Evolutionary conservation across 2,797 vertebrate genomes (phyloP), one percentile per base, ranked within the genome.

Genomic region (Heliangelus exortis): DNA sequence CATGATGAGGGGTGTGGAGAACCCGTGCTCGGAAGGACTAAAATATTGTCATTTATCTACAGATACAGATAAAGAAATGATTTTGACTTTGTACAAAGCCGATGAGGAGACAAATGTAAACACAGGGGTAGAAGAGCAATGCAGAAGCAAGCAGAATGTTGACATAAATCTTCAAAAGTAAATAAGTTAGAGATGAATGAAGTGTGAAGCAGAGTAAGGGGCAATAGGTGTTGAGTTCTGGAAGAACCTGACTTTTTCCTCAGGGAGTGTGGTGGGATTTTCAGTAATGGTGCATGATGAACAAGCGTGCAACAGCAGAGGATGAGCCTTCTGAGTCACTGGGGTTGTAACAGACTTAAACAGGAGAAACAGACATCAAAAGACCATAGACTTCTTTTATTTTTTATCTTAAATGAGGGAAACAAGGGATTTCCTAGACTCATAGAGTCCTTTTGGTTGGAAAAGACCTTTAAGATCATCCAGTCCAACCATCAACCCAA

Each of bases 311-410:
- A 15, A 2, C 34, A 2, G 22, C 1, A 1, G 14, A 76, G 53
- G 58, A 4, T 1, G 3, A 68, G 80, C 48, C 20, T 50, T 20
- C 31, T 1, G 61, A 25, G 54, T 23, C 23, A 1, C 7, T 0
- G 3, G n/a, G 66, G 1, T 9, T 16, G 74, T 5, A 3, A 15
- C 3, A 10, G 53, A 8, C 25, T 6, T 7, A 1, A 6, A 3
- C 2, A 12, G 21, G 15, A 3, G 41, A 11, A 39, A 8, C 51
- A 23, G 58, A 1, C 26, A 10, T 2, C 25, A 2, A 0, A 3
- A 17, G n/a, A 25, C 6, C 3, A 0, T 3, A 4, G 20, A 1
- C 0, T 0, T 8, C 9, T 17, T 12, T 15, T 12, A 2, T 3
- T 13, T 3, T 12, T 41, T 1, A 6, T 7, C 23, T 41, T 39